Percentiles rank a stretch among this genome's conserved stretches.
Conservation (phyloP, 2,888 invertebrate genomes). For the Oscheius sp. region DNA sequence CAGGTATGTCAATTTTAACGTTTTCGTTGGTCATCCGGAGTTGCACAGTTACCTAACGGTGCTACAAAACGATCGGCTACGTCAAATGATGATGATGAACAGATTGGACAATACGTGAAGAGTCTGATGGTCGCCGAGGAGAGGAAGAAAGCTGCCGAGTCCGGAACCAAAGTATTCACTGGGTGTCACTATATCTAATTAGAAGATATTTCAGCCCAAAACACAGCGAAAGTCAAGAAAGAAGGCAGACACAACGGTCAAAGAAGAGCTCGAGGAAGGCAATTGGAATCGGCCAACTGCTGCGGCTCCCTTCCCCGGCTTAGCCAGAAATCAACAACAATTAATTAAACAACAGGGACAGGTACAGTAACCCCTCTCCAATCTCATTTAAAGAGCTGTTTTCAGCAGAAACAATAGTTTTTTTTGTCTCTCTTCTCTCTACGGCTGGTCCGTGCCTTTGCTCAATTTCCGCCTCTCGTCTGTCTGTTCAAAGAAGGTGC, state of each 20-base stretch:
- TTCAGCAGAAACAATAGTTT: slow-evolving; percentile 7
- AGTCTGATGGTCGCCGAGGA: slow-evolving; percentile 20
- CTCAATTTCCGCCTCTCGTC: neutral
- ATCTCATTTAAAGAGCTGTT: neutral
- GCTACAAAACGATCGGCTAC: slow-evolving; percentile 1
- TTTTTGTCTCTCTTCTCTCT: neutral
- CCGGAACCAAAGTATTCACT: slow-evolving; percentile 13
- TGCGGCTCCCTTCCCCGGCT: neutral
- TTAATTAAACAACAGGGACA: slow-evolving; percentile 8
- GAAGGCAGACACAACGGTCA: slow-evolving; percentile 10
- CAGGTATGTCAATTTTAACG: neutral
- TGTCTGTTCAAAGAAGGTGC: slow-evolving; percentile 26
- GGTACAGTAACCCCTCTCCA: neutral
- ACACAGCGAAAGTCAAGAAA: slow-evolving; percentile 22
- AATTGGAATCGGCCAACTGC: neutral
- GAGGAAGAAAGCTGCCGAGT: slow-evolving; percentile 24
- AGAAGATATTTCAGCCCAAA: slow-evolving; percentile 4
- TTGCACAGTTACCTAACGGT: slow-evolving; percentile 23
- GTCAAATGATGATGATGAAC: slow-evolving; percentile 27
- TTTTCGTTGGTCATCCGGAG: slow-evolving; percentile 6
- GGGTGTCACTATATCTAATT: neutral
- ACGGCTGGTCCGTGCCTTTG: slow-evolving; percentile 38
- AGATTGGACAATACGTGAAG: slow-evolving; percentile 22
- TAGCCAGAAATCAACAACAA: neutral
- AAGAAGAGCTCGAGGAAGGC: slow-evolving; percentile 10